These are phyloP conservation scores for Rhyacichthys aspro DNA, from an alignment of 2,797 vertebrate genomes.

Conservation along the genomic window DNA sequence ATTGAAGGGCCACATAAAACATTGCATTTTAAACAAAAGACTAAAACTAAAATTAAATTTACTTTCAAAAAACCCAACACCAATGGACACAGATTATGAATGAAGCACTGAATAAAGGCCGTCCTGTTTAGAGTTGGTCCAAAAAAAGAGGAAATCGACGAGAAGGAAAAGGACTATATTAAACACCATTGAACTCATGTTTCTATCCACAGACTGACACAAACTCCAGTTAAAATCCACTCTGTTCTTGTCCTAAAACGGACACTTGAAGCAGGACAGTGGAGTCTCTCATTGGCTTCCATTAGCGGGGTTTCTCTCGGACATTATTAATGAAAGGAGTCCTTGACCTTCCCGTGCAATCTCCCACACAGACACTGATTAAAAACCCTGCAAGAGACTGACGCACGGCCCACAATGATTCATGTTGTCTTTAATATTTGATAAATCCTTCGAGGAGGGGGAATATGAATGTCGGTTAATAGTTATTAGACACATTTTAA, in stretches of 20 bases:
- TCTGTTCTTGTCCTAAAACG: background rate
- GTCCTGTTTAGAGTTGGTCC: too few relatives aligned
- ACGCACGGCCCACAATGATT: slow-evolving; percentile 51
- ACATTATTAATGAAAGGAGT: slow-evolving; percentile 68
- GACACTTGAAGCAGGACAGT: slow-evolving; percentile 20
- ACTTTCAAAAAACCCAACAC: too few relatives aligned
- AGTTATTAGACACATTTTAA: slow-evolving; percentile 23
- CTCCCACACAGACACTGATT: slow-evolving; percentile 64
- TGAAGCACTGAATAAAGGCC: too few relatives aligned
- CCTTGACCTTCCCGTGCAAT: slow-evolving; percentile 70
- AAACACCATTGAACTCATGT: too few relatives aligned
- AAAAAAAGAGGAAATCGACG: too few relatives aligned
- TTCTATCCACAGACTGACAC: too few relatives aligned
- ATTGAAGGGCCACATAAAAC: too few relatives aligned
- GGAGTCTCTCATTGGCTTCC: slow-evolving; percentile 56
- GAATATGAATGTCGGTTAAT: slow-evolving; percentile 51
- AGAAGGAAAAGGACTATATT: too few relatives aligned
- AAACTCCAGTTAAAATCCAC: background rate
- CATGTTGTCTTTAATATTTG: slow-evolving; percentile 72
- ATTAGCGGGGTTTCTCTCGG: slow-evolving; percentile 62
- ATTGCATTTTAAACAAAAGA: too few relatives aligned
- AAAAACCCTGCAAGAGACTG: slow-evolving; percentile 51
- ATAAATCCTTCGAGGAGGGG: slow-evolving; percentile 52
- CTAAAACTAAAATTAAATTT: too few relatives aligned
- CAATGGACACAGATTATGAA: too few relatives aligned